These are phyloP conservation scores for Gari tellinella DNA, from an alignment of 2,888 invertebrate species.

Conservation along the genomic window DNA sequence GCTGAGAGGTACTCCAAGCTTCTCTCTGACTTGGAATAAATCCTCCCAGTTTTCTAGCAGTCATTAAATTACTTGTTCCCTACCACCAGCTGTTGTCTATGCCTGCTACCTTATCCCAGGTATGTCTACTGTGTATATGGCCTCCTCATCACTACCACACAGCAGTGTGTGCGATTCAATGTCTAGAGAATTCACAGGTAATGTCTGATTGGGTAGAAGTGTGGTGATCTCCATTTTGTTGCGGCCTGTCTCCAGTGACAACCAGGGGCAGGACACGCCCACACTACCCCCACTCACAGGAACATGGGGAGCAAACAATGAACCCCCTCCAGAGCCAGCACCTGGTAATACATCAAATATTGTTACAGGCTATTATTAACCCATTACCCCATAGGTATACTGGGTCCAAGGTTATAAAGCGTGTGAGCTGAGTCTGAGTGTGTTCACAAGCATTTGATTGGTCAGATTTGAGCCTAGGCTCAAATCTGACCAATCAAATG, in stretches of 20 bases:
- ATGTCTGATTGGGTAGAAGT: conserved; percentile 89
- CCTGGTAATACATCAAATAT: conserved; percentile 28
- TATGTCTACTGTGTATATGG: conserved; percentile 89
- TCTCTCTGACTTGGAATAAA: too few species aligned
- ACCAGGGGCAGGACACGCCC: conserved; percentile 86
- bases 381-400: too few species aligned
- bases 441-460: too few species aligned
- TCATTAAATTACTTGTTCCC: too few species aligned
- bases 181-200: conserved; percentile 93
- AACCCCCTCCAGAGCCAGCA: conserved; percentile 69
- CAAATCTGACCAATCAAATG: too few species aligned
- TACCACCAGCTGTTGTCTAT: neutral
- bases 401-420: too few species aligned
- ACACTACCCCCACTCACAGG: conserved; percentile 12
- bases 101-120: conserved; percentile 69
- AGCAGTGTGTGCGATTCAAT: conserved; percentile 90
- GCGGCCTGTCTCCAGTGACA: conserved; percentile 89
- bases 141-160: conserved; percentile 95
- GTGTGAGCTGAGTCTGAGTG: too few species aligned
- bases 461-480: too few species aligned
- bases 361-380: too few species aligned
- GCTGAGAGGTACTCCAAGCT: too few species aligned
- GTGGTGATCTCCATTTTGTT: conserved; percentile 89
- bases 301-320: conserved; percentile 35
- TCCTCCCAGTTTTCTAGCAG: too few species aligned